Conservation (phyloP, 64 coral and sea anemone species). For the Dendronephthya gigantea region DNA sequence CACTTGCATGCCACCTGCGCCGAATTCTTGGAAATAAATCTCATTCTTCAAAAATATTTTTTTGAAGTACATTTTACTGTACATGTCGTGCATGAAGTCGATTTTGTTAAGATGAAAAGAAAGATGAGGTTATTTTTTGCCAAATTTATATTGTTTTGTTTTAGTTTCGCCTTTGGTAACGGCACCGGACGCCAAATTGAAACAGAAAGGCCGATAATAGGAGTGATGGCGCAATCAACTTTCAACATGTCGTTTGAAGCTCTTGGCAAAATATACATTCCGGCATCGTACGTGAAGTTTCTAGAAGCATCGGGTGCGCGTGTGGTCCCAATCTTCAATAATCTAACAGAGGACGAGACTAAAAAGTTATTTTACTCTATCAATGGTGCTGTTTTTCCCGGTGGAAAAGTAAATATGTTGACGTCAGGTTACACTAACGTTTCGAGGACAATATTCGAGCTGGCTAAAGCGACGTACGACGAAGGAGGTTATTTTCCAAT, state of each 20-base stretch:
- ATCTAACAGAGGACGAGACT: background rate
- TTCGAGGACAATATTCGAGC: background rate
- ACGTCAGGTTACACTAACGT: background rate
- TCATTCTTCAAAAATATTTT: too few species aligned
- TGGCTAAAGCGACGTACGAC: background rate
- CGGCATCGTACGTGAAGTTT: too few species aligned
- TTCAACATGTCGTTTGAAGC: background rate
- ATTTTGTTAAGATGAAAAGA: too few species aligned
- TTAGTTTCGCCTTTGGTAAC: too few species aligned
- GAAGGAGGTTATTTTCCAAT: constrained; percentile 35
- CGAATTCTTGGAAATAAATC: too few species aligned
- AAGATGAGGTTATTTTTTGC: too few species aligned
- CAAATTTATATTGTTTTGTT: too few species aligned
- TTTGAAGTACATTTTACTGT: too few species aligned
- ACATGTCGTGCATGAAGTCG: too few species aligned
- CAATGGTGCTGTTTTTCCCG: background rate
- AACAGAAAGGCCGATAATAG: background rate
- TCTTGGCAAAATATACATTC: background rate
- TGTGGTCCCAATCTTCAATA: background rate
- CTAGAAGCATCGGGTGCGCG: background rate
- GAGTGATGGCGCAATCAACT: background rate
- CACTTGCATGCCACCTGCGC: too few species aligned
- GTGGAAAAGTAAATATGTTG: background rate
- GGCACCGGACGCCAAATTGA: background rate
- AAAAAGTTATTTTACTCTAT: too few species aligned